Percentiles rank a stretch among this genome's conserved stretches.
phyloP scores from a whole-genome alignment of 2,888 invertebrate genomes.

The Drosophila putrida region DNA sequence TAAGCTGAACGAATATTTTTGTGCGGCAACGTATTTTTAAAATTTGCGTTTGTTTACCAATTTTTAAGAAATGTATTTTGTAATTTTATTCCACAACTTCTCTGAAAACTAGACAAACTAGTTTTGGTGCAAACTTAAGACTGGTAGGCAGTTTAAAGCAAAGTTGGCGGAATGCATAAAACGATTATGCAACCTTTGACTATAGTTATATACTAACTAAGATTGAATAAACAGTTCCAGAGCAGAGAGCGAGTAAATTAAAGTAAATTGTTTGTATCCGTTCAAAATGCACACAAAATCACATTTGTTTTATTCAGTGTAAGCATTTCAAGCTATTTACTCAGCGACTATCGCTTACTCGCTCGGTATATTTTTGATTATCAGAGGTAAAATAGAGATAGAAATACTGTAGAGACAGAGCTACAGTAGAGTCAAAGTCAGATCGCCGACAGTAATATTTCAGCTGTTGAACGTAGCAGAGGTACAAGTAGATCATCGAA shows the following conservation, averaged over 20 bases:
- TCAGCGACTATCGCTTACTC: slow-evolving; percentile 11
- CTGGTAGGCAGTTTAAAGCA: slow-evolving; percentile 9
- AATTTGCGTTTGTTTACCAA: not conserved
- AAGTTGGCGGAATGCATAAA: not conserved
- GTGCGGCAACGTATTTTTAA: not conserved
- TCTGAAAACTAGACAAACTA: slow-evolving; percentile 4
- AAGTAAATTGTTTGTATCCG: slow-evolving; percentile 66
- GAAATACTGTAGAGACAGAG: slow-evolving; percentile 9
- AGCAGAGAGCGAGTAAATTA: slow-evolving; percentile 35
- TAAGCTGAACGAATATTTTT: not conserved
- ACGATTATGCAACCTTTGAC: not conserved
- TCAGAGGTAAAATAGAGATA: slow-evolving; percentile 6
- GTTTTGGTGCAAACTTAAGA: slow-evolving; percentile 3
- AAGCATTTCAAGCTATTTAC: slow-evolving; percentile 15
- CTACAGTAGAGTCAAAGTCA: slow-evolving; percentile 17
- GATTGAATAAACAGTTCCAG: slow-evolving; percentile 8
- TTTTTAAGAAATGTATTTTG: slow-evolving; percentile 1
- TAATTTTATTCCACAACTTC: slow-evolving; percentile 7
- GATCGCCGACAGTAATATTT: slow-evolving; percentile 44
- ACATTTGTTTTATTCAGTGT: slow-evolving; percentile 9
- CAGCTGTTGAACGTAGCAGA: slow-evolving; percentile 44
- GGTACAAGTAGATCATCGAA: slow-evolving; percentile 2
- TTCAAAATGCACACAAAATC: slow-evolving; percentile 32
- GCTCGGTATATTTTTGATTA: slow-evolving; percentile 40
- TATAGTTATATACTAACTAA: not conserved